Evolutionary conservation across 2,797 vertebrate species (phyloP).

Genomic region (Hippocampus kuda): DNA sequence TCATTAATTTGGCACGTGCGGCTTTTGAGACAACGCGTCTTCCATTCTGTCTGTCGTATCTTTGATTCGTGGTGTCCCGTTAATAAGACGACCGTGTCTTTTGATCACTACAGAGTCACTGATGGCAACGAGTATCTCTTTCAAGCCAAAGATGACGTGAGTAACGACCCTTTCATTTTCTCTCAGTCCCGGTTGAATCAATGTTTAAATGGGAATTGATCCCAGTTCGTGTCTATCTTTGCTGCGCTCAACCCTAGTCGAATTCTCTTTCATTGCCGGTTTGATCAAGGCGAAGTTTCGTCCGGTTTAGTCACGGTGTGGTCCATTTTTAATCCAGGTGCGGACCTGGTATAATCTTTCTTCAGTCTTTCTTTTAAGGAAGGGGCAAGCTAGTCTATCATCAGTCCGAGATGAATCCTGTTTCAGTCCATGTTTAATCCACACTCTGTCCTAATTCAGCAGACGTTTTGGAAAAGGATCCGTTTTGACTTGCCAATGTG

Average conservation of each 20-base stretch:
- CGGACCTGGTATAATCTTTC: not conserved
- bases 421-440: not conserved
- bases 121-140: slow-evolving; percentile 99
- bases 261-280: no score
- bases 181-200: not conserved
- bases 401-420: not conserved
- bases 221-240: no score
- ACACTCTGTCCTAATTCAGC: not conserved
- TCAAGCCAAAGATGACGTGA: slow-evolving; percentile 99
- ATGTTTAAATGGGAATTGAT: no score
- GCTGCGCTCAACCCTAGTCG: no score
- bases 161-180: slow-evolving; percentile 36
- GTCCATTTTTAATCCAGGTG: not conserved
- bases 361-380: not conserved
- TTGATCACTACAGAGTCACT: slow-evolving; percentile 70
- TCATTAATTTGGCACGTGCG: no score
- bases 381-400: not conserved
- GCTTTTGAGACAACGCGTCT: no score
- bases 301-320: not conserved
- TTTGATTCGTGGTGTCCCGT: no score
- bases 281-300: no score
- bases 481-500: no score
- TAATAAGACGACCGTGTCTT: not conserved
- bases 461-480: not conserved
- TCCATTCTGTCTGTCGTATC: no score